Evolutionary conservation across 2,797 vertebrate species (phyloP).

Genomic region (Staurois parvus): DNA sequence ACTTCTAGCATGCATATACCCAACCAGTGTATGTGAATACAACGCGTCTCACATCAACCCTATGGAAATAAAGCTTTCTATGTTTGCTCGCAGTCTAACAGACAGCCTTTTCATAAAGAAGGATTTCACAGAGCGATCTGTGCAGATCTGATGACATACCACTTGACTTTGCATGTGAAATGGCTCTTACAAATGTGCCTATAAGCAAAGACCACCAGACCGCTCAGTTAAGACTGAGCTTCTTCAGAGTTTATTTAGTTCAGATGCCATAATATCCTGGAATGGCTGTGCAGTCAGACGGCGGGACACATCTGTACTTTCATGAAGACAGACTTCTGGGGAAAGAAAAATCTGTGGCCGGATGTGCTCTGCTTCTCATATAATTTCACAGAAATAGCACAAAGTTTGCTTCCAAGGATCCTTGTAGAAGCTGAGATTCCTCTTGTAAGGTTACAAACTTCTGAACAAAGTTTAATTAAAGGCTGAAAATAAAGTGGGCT

Average conservation of each 20-base stretch:
- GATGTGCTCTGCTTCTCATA: conserved; percentile 27
- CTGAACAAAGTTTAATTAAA: conserved; percentile 24
- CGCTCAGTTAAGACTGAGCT: background rate
- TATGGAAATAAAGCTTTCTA: conserved; percentile 39
- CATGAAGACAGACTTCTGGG: conserved; percentile 16
- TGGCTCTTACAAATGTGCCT: background rate
- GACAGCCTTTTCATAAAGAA: conserved; percentile 46
- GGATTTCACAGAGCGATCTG: background rate
- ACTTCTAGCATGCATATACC: background rate
- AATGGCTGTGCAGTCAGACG: background rate
- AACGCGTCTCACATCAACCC: background rate
- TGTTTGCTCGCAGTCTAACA: conserved; percentile 25
- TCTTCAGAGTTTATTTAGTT: background rate
- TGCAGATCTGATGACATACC: conserved; percentile 51
- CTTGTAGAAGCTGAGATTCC: background rate
- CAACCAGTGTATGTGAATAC: background rate
- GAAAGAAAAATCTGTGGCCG: conserved; percentile 31
- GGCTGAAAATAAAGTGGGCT: conserved; percentile 2
- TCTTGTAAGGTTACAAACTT: conserved; percentile 11
- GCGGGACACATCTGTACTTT: conserved; percentile 33
- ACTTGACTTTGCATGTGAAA: conserved; percentile 42
- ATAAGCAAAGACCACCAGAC: background rate
- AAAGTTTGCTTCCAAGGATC: conserved; percentile 14
- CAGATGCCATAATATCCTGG: conserved; percentile 1
- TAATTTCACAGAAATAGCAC: conserved; percentile 54